Percentiles rank a stretch among this genome's conserved stretches.
Conservation (phyloP, 2,113 vertebrate genomes). For the Mixornis gularis region DNA sequence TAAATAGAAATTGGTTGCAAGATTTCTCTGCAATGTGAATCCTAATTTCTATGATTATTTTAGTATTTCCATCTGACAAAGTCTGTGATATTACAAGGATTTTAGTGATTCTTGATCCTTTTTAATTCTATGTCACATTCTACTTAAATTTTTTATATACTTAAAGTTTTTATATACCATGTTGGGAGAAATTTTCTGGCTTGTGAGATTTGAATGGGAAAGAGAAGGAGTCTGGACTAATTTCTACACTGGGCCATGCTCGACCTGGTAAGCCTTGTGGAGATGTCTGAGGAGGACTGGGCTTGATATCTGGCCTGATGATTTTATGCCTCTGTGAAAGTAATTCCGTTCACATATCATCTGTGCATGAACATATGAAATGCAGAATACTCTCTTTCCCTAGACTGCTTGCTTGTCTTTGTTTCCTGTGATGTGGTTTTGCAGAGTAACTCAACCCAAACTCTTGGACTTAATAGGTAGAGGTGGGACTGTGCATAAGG, state of each 20-base stretch:
- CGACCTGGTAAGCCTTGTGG: not conserved
- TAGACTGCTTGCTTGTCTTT: not conserved
- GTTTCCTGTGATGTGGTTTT: not conserved
- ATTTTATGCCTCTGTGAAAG: not conserved
- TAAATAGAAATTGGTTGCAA: not conserved
- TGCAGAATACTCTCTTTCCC: fast-evolving
- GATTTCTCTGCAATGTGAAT: not conserved
- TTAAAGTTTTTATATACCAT: not conserved
- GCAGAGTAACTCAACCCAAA: not conserved
- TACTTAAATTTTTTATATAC: not conserved
- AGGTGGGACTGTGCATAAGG: not conserved
- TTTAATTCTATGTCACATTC: not conserved
- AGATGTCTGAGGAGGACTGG: not conserved
- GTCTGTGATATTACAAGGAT: not conserved
- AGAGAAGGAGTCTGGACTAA: fast-evolving
- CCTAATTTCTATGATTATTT: not conserved
- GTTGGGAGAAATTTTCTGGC: not conserved
- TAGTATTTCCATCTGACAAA: not conserved
- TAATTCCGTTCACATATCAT: not conserved
- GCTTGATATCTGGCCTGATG: not conserved
- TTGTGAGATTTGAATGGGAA: not conserved
- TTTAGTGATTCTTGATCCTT: not conserved
- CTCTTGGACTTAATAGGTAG: not conserved
- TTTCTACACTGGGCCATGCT: not conserved
- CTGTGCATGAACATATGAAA: not conserved